phyloP scores from a whole-genome alignment of 2,888 invertebrate species.

The Ethmia dodecea region DNA sequence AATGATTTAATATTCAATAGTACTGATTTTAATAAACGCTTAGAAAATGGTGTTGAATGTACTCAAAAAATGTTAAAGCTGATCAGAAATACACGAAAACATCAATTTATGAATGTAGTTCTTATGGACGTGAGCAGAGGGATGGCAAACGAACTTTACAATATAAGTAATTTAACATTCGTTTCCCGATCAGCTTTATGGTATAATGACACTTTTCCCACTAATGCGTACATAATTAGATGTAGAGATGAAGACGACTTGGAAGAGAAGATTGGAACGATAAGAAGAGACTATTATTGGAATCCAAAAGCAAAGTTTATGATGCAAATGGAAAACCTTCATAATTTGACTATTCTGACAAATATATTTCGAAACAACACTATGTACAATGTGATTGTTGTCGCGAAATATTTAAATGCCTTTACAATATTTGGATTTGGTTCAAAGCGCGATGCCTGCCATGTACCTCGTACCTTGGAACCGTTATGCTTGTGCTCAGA shows the following conservation, averaged over 20 bases:
- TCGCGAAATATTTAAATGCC: conserved; percentile 15
- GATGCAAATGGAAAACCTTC: conserved; percentile 24
- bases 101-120: conserved; percentile 25
- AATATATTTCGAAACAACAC: conserved; percentile 24
- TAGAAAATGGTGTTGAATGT: no score
- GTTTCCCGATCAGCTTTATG: conserved; percentile 24
- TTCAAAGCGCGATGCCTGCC: conserved; percentile 10
- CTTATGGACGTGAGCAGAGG: conserved; percentile 24
- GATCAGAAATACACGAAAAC: no score
- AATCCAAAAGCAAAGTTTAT: conserved; percentile 33
- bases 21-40: no score
- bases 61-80: no score
- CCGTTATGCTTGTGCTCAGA: conserved; percentile 8
- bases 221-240: conserved; percentile 27
- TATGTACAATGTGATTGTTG: conserved; percentile 20
- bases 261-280: conserved; percentile 18
- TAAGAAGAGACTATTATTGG: conserved; percentile 28
- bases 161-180: conserved; percentile 21
- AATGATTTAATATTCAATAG: no score
- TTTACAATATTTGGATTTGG: conserved; percentile 17
- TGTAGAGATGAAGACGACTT: conserved; percentile 25
- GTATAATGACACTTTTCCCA: conserved; percentile 17
- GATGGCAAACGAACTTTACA: conserved; percentile 22
- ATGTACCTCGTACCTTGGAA: conserved; percentile 7
- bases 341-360: conserved; percentile 18